Evolutionary conservation across 2,113 vertebrate species (phyloP).

Genomic region (Cyprinodon variegatus): DNA sequence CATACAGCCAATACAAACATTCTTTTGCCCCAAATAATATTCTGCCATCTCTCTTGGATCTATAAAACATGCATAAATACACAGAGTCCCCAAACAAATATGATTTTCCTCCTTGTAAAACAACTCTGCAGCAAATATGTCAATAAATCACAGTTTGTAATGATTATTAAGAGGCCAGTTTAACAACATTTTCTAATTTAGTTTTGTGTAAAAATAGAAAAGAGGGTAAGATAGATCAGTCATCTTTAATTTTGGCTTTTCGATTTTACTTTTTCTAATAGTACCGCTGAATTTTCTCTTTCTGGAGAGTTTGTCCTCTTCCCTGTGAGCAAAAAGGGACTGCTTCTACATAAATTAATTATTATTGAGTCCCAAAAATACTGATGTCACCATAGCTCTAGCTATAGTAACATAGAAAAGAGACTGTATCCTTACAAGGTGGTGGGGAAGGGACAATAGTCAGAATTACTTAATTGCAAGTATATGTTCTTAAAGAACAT

Average conservation of each 20-base stretch:
- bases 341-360: neutral
- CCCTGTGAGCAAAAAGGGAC: neutral
- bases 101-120: conserved; percentile 3
- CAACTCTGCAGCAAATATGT: neutral
- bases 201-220: neutral
- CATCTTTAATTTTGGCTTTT: neutral
- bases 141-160: neutral
- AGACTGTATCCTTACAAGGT: neutral
- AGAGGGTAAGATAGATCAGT: neutral
- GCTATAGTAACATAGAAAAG: neutral
- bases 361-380: neutral
- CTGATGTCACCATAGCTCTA: too few relatives aligned
- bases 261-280: neutral
- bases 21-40: conserved; percentile 38
- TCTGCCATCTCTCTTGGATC: conserved; percentile 19
- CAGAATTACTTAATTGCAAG: neutral
- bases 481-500: neutral
- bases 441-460: neutral
- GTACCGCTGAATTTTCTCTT: neutral
- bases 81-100: conserved; percentile 26
- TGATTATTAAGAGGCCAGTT: conserved; percentile 8
- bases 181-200: conserved; percentile 2
- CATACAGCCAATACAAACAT: conserved; percentile 7
- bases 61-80: conserved; percentile 46
- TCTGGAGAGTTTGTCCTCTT: neutral